phyloP scores from a whole-genome alignment of 2,888 invertebrate genomes.

The Harmothoe impar region DNA sequence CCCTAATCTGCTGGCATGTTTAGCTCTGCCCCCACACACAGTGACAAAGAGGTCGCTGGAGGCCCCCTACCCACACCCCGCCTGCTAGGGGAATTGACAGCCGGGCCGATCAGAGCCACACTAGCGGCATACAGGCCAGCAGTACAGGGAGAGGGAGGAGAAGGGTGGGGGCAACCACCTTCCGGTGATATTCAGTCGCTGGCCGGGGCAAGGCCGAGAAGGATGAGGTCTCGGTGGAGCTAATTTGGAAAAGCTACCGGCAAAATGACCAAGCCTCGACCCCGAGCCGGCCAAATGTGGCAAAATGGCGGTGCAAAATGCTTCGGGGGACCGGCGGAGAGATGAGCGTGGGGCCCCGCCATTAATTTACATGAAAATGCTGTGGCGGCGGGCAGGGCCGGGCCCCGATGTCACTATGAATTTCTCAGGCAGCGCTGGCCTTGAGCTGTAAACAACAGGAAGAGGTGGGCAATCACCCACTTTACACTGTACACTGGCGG shows the following conservation, averaged over 20 bases:
- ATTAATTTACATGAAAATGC: slow-evolving; percentile 48
- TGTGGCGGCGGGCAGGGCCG: not conserved
- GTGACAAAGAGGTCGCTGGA: not conserved
- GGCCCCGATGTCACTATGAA: slow-evolving; percentile 27
- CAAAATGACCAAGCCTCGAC: slow-evolving; percentile 48
- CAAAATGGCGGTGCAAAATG: slow-evolving; percentile 52
- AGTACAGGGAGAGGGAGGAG: not conserved
- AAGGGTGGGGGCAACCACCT: not conserved
- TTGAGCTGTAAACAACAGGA: not conserved
- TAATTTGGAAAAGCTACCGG: slow-evolving; percentile 53
- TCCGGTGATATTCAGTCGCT: slow-evolving; percentile 34
- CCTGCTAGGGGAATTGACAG: not conserved
- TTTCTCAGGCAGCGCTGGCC: not conserved
- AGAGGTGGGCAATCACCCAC: not conserved
- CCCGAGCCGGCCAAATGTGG: slow-evolving; percentile 46
- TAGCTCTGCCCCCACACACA: not conserved
- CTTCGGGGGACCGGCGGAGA: slow-evolving; percentile 19
- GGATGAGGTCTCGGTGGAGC: slow-evolving; percentile 46
- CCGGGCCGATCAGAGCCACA: not conserved
- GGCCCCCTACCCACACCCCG: not conserved
- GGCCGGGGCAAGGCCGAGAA: not conserved
- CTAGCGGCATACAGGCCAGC: not conserved
- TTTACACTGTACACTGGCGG: not conserved
- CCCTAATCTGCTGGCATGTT: too few relatives aligned
- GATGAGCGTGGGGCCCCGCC: not conserved